Evolutionary conservation across 2,888 invertebrate genomes (phyloP).

Genomic region (Deilephila porcellus): DNA sequence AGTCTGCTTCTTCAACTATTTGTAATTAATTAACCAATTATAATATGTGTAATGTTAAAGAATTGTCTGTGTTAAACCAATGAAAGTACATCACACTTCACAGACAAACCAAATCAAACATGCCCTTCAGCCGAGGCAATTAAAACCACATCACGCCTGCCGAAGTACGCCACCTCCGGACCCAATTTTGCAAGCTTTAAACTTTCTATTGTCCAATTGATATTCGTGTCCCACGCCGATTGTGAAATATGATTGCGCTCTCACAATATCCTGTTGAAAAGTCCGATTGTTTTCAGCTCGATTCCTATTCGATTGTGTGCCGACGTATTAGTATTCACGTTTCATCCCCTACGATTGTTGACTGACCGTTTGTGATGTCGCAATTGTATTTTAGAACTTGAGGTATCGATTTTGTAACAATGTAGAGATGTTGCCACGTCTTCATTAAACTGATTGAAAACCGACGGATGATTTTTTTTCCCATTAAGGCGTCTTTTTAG

Average conservation of each 20-base stretch:
- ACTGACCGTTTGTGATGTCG: background rate
- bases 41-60: no score
- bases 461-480: no score
- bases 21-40: no score
- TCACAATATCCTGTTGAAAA: background rate
- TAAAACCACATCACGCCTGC: background rate
- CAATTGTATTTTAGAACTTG: background rate
- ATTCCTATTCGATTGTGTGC: background rate
- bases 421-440: background rate
- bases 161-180: background rate
- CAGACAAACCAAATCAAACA: no score
- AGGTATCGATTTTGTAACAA: background rate
- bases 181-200: constrained; percentile 7
- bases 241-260: constrained; percentile 5
- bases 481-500: no score
- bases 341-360: constrained; percentile 1
- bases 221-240: background rate
- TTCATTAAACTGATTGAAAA: no score
- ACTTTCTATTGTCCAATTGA: constrained; percentile 2
- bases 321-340: constrained; percentile 3
- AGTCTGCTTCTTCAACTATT: no score
- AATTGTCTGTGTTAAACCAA: no score
- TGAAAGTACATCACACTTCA: no score
- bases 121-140: no score
- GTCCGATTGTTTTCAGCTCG: constrained; percentile 11